phyloP scores from a whole-genome alignment of 2,888 invertebrate genomes.

The Oxyteleia sp. region DNA sequence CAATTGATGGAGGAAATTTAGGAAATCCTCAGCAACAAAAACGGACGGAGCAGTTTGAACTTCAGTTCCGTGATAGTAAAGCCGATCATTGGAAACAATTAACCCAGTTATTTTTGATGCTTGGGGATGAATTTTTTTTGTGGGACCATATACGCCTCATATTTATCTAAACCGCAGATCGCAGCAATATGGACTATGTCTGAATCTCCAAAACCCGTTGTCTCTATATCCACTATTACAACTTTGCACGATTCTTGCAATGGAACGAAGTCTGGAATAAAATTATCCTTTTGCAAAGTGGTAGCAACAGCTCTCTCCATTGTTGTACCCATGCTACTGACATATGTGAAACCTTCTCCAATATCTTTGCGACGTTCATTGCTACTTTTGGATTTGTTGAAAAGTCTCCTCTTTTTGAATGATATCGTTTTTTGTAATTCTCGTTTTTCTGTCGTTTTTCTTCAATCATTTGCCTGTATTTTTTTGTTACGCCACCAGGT shows the following conservation, averaged over 20 bases:
- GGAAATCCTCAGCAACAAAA: not conserved
- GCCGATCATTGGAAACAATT: not conserved
- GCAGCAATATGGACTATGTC: constrained; percentile 61
- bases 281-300: constrained; percentile 1
- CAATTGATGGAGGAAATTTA: not conserved
- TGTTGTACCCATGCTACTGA: constrained; percentile 44
- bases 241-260: constrained; percentile 34
- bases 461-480: constrained; percentile 9
- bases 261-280: constrained; percentile 30
- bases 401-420: constrained; percentile 15
- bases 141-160: constrained; percentile 8
- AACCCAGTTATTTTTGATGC: constrained; percentile 13
- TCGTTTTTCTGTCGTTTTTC: too few species aligned
- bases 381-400: too few species aligned
- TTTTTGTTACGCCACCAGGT: constrained; percentile 41
- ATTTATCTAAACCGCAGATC: too few species aligned
- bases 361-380: too few species aligned
- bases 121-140: not conserved
- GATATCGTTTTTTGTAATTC: constrained; percentile 12
- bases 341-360: constrained; percentile 41
- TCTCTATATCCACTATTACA: constrained; percentile 25
- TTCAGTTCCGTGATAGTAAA: not conserved
- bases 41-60: constrained; percentile 10
- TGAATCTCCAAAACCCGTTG: constrained; percentile 42
- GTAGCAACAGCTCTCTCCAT: constrained; percentile 38